Conservation (phyloP, 2,113 vertebrate species). For the Aptenodytes patagonicus region DNA sequence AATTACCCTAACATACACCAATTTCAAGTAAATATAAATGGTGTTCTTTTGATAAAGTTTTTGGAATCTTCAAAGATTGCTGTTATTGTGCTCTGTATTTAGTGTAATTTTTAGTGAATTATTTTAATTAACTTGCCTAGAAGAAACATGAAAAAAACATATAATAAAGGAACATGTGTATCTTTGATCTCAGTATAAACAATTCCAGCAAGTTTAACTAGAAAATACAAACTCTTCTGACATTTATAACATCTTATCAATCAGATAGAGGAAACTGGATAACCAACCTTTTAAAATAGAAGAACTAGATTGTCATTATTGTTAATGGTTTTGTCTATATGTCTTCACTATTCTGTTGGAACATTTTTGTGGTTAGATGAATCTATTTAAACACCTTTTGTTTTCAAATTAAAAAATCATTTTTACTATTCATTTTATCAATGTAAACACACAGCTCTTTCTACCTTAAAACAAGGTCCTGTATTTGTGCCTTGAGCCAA, state of each 20-base stretch:
- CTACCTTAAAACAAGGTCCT: neutral
- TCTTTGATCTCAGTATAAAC: constrained; percentile 65
- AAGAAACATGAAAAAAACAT: constrained; percentile 56
- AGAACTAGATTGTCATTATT: constrained; percentile 18
- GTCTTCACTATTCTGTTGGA: neutral
- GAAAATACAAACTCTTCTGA: constrained; percentile 55
- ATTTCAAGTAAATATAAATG: constrained; percentile 63
- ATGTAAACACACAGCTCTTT: neutral
- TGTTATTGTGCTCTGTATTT: constrained; percentile 58
- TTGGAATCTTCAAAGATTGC: constrained; percentile 60
- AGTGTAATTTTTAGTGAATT: constrained; percentile 55
- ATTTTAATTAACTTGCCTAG: constrained; percentile 63
- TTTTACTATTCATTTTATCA: constrained; percentile 1
- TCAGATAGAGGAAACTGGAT: constrained; percentile 46
- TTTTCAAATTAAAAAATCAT: neutral
- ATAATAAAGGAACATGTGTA: constrained; percentile 45
- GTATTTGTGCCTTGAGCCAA: neutral
- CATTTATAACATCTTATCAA: constrained; percentile 59
- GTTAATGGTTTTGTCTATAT: constrained; percentile 29
- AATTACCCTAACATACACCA: constrained; percentile 67
- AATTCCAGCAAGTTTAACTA: constrained; percentile 55
- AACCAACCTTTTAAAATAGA: neutral
- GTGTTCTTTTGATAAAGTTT: constrained; percentile 65
- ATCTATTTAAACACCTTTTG: neutral
- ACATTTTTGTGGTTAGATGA: constrained; percentile 19